Conservation (phyloP, 2,888 invertebrate species). For the Stenichneumon culpator region DNA sequence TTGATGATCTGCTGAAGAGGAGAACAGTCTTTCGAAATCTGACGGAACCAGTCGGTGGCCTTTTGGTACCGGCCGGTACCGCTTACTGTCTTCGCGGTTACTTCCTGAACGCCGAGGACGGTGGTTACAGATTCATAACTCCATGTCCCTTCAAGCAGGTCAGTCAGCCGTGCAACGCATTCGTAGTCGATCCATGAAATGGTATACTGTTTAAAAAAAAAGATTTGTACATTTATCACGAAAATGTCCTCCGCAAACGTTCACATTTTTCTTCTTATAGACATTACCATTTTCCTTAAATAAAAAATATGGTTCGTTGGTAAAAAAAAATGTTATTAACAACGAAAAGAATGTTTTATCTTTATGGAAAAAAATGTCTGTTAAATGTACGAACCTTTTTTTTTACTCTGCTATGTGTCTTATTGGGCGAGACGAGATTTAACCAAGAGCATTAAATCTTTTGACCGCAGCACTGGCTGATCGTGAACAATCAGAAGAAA, state of each 20-base stretch:
- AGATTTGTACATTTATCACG: not conserved
- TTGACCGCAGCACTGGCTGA: conserved; percentile 67
- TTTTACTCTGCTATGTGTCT: not conserved
- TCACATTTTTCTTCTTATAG: no score
- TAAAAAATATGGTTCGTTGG: no score
- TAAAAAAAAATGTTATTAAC: no score
- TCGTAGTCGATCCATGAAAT: conserved; percentile 6
- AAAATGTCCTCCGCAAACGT: no score
- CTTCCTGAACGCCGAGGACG: conserved; percentile 66
- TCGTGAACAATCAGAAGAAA: conserved; percentile 63
- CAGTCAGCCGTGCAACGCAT: conserved; percentile 7
- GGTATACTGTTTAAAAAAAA: not conserved
- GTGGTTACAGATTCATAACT: conserved; percentile 69
- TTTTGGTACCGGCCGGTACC: conserved; percentile 57
- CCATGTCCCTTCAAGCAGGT: conserved; percentile 71
- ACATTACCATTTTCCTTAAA: no score
- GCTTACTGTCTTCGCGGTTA: conserved; percentile 69
- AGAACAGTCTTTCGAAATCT: conserved; percentile 67
- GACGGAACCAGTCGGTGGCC: conserved; percentile 64
- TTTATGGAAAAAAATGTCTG: no score
- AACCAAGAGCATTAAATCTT: conserved; percentile 8
- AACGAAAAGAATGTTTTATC: no score
- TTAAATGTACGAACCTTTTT: not conserved
- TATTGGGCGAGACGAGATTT: not conserved
- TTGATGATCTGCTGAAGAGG: conserved; percentile 58